These are phyloP conservation scores for Clarias gariepinus DNA, from an alignment of 2,113 vertebrate species.

Conservation along the genomic window DNA sequence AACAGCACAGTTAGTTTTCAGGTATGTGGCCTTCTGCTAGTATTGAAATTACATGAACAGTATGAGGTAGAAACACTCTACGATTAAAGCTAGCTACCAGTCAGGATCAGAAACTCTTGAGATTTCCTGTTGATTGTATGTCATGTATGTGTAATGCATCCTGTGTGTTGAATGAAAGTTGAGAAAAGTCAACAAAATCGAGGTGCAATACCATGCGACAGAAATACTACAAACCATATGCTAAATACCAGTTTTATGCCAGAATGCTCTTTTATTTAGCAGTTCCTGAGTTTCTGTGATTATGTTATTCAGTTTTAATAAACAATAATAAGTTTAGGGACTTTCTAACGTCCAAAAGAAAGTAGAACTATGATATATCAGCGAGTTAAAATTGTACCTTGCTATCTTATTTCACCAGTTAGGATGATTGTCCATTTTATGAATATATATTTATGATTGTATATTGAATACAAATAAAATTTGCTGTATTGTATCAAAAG, in stretches of 20 bases:
- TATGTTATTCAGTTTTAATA: background rate
- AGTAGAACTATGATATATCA: conserved; percentile 12
- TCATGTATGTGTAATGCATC: background rate
- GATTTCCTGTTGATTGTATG: conserved; percentile 5
- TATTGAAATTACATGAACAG: background rate
- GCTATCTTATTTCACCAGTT: conserved; percentile 11
- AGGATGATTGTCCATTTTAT: background rate
- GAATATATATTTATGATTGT: conserved; percentile 38
- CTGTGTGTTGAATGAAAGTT: background rate
- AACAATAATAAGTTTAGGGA: background rate
- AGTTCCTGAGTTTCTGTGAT: background rate
- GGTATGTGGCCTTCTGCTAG: background rate
- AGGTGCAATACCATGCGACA: conserved; percentile 1
- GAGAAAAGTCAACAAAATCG: background rate
- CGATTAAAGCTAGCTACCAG: background rate
- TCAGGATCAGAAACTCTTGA: background rate
- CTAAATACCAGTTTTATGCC: background rate
- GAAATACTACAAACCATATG: conserved; percentile 10
- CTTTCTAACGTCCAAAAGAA: conserved; percentile 1
- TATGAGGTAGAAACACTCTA: background rate
- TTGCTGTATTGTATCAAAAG: background rate
- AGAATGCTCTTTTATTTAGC: background rate
- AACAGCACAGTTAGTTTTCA: background rate
- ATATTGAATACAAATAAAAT: conserved; percentile 32
- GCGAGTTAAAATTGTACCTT: background rate